Evolutionary conservation across 2,113 vertebrate species (phyloP).

Genomic region (Lampris megalopsis): DNA sequence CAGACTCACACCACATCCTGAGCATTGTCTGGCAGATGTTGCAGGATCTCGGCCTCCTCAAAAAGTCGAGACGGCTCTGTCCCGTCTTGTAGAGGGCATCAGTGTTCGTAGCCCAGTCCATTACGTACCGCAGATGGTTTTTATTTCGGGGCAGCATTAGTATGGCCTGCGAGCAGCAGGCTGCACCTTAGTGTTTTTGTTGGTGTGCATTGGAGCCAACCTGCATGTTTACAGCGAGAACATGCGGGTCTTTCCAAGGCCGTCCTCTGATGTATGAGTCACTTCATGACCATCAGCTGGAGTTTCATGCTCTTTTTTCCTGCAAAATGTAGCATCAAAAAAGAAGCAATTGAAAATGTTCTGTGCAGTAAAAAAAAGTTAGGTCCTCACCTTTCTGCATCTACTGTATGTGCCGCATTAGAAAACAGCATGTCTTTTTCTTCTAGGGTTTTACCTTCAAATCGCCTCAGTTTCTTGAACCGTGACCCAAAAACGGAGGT

Average conservation of each 20-base stretch:
- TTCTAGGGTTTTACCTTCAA: too few species aligned
- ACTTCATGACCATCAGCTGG: constrained; percentile 37
- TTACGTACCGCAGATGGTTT: background rate
- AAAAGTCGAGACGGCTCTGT: too few species aligned
- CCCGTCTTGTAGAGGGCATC: too few species aligned
- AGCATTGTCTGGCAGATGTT: too few species aligned
- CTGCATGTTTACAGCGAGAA: constrained; percentile 18
- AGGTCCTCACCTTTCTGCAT: too few species aligned
- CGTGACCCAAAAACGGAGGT: too few species aligned
- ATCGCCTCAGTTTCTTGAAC: too few species aligned
- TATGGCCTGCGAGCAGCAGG: background rate
- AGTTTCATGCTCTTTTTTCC: background rate
- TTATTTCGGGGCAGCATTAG: background rate
- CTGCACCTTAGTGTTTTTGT: background rate
- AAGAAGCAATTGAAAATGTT: background rate
- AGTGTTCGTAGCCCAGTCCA: too few species aligned
- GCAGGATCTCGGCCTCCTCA: too few species aligned
- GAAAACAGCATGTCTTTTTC: too few species aligned
- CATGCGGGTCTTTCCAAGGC: constrained; percentile 34
- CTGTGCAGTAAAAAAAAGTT: background rate
- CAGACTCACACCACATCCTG: too few species aligned
- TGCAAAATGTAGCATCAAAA: background rate
- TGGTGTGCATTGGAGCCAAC: constrained; percentile 19
- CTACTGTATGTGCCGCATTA: too few species aligned
- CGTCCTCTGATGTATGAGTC: constrained; percentile 44